Percentiles rank a stretch among this genome's conserved stretches.
Conservation (phyloP, 2,888 invertebrate species). For the Scotopteryx bipunctaria region DNA sequence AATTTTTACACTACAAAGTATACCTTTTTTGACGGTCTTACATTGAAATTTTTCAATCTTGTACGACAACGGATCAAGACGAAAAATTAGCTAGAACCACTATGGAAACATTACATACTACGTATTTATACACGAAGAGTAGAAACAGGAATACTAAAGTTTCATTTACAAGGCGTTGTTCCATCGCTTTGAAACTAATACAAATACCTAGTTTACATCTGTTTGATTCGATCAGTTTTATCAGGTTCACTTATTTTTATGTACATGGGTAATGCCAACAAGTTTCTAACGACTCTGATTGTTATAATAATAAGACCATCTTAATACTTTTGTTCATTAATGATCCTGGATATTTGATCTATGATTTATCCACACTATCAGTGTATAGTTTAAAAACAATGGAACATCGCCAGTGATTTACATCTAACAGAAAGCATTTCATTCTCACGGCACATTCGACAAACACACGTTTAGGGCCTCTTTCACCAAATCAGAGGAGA, state of each 20-base stretch:
- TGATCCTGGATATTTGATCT: too few relatives aligned
- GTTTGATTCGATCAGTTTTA: too few relatives aligned
- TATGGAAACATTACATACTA: conserved; percentile 70
- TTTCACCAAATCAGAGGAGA: conserved; percentile 12
- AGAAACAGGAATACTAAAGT: conserved; percentile 70
- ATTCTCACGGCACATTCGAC: conserved; percentile 65
- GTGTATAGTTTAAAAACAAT: conserved; percentile 48
- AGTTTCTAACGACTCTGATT: too few relatives aligned
- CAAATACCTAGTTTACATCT: too few relatives aligned
- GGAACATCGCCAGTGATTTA: conserved; percentile 59
- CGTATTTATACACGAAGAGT: conserved; percentile 70
- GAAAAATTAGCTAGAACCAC: conserved; percentile 68
- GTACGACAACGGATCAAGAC: conserved; percentile 59
- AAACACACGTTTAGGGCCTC: conserved; percentile 46
- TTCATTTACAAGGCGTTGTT: conserved; percentile 58
- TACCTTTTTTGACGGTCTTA: conserved; percentile 50
- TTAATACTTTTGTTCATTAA: too few relatives aligned
- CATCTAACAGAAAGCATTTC: conserved; percentile 72
- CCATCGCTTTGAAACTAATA: conserved; percentile 53
- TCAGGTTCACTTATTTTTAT: not conserved
- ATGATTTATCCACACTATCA: not conserved
- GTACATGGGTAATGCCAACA: too few relatives aligned
- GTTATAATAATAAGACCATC: too few relatives aligned
- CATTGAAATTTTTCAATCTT: conserved; percentile 50
- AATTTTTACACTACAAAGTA: conserved; percentile 55